Percentiles rank a stretch among this genome's conserved stretches.
phyloP scores from a whole-genome alignment of 2,888 invertebrate species.

The Nomada flava region DNA sequence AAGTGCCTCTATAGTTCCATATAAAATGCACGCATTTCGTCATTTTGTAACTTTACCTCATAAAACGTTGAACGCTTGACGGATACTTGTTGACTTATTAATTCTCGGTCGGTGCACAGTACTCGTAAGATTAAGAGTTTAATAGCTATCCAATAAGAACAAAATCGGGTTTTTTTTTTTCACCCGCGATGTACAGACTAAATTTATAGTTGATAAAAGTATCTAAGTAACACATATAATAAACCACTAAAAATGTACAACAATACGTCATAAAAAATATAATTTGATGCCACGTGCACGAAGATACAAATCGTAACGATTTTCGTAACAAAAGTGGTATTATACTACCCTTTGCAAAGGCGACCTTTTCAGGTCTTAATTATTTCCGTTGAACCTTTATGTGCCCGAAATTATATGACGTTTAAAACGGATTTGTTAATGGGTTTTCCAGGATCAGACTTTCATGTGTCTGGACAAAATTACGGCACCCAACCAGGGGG shows the following conservation, averaged over 20 bases:
- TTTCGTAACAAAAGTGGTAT: neutral
- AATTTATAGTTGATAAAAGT: neutral
- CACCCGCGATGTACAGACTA: neutral
- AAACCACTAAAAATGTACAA: neutral
- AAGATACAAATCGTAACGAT: neutral
- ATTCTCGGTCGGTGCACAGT: neutral
- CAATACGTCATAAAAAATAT: neutral
- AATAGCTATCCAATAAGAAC: too few relatives aligned
- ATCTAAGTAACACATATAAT: neutral
- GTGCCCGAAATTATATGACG: neutral
- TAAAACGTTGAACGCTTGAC: neutral
- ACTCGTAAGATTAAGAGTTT: neutral
- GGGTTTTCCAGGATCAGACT: constrained; percentile 79
- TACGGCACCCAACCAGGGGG: constrained; percentile 83
- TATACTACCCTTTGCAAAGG: neutral
- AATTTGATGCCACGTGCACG: too few relatives aligned
- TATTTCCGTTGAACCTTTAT: neutral
- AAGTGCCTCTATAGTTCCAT: neutral
- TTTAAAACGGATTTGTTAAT: neutral
- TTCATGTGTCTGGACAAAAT: constrained; percentile 82
- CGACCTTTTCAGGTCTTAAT: neutral
- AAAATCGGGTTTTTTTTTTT: too few relatives aligned
- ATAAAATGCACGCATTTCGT: neutral
- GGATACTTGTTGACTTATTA: constrained; percentile 20
- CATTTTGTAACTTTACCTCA: neutral